Percentiles rank a stretch among this genome's conserved stretches.
These are phyloP conservation scores for Seira ritae DNA, from an alignment of 2,888 invertebrate genomes.

Conservation along the genomic window DNA sequence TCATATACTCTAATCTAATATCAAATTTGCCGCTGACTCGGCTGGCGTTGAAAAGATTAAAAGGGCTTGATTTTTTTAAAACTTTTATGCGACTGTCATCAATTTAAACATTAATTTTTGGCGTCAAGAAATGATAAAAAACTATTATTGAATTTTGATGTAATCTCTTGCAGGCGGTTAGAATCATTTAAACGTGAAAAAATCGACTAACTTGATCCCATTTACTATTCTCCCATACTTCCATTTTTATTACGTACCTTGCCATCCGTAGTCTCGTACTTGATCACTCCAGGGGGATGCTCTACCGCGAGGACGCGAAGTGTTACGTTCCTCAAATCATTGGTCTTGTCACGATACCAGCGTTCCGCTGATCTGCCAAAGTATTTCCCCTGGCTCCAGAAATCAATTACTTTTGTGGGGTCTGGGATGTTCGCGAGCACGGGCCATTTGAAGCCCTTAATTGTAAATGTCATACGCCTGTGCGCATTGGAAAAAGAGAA, in stretches of 20 bases:
- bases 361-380: conserved; percentile 55
- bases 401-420: conserved; percentile 61
- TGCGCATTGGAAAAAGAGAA: not conserved
- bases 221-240: too few relatives aligned
- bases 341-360: conserved; percentile 71
- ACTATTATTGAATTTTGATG: too few relatives aligned
- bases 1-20: too few relatives aligned
- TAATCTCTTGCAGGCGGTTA: too few relatives aligned
- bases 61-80: too few relatives aligned
- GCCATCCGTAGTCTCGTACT: conserved; percentile 61
- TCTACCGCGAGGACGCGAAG: conserved; percentile 68
- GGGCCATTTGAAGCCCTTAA: conserved; percentile 70
- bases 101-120: too few relatives aligned
- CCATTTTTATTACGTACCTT: too few relatives aligned
- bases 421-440: conserved; percentile 44
- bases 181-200: too few relatives aligned
- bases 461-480: conserved; percentile 66
- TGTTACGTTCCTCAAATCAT: conserved; percentile 67
- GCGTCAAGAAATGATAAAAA: too few relatives aligned
- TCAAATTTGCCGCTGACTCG: too few relatives aligned
- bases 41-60: too few relatives aligned
- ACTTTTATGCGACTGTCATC: too few relatives aligned
- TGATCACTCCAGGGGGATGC: conserved; percentile 73
- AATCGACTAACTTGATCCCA: not conserved
- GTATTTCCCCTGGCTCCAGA: conserved; percentile 70